These are phyloP conservation scores for Ageneiosus marmoratus DNA, from an alignment of 2,113 vertebrate species.

Conservation along the genomic window DNA sequence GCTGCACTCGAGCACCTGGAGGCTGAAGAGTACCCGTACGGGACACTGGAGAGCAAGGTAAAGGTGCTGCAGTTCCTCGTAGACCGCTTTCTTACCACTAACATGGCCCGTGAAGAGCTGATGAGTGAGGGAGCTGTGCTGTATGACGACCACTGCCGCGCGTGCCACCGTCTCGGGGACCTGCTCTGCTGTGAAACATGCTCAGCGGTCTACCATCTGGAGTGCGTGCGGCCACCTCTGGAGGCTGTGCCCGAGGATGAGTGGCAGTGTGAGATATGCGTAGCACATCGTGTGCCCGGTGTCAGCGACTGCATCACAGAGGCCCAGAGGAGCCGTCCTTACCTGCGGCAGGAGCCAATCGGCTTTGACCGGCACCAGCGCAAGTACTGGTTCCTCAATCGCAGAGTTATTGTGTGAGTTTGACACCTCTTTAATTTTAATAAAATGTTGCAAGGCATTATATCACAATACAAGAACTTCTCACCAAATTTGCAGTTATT, in stretches of 20 bases:
- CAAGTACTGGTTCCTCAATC: slow-evolving; percentile 98
- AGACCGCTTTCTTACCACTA: slow-evolving; percentile 97
- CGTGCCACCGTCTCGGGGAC: slow-evolving; percentile 96
- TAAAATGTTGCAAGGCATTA: background rate
- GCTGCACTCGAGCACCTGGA: slow-evolving; percentile 91
- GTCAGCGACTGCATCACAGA: slow-evolving; percentile 95
- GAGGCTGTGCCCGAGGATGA: slow-evolving; percentile 95
- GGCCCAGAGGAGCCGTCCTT: slow-evolving; percentile 92
- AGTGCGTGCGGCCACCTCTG: slow-evolving; percentile 94
- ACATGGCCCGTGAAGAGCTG: slow-evolving; percentile 94
- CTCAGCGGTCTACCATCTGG: slow-evolving; percentile 94
- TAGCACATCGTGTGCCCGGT: slow-evolving; percentile 92
- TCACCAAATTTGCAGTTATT: background rate
- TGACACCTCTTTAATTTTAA: background rate
- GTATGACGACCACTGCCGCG: slow-evolving; percentile 95
- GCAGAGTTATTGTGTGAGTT: slow-evolving; percentile 95
- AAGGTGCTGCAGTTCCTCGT: slow-evolving; percentile 96
- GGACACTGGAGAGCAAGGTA: slow-evolving; percentile 90
- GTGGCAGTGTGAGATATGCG: slow-evolving; percentile 98
- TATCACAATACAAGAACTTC: background rate
- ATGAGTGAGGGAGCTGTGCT: slow-evolving; percentile 96
- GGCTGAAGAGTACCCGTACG: slow-evolving; percentile 92
- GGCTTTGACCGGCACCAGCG: slow-evolving; percentile 93
- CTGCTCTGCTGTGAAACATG: slow-evolving; percentile 98
- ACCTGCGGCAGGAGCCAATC: slow-evolving; percentile 92